A percentile compares a stretch with the other conserved stretches of the same genome.
Conservation (phyloP, 23 tunicate genomes). For the Oikopleura dioica region DNA sequence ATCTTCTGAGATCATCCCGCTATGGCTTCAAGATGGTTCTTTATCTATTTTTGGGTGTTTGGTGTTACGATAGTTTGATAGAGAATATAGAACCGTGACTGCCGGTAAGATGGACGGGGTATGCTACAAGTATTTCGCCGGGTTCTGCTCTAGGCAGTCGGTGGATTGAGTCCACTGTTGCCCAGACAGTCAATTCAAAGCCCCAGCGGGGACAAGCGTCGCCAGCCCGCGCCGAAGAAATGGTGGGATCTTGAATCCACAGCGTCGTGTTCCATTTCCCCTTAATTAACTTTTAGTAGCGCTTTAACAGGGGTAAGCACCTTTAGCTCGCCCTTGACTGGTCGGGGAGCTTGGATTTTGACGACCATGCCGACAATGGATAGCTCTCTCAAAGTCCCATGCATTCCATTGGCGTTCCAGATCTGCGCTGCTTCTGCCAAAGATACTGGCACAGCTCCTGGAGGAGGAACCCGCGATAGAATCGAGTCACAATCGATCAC, state of each 20-base stretch:
- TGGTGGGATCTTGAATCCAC: constrained; percentile 11
- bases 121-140: constrained; percentile 1
- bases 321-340: constrained; percentile 9
- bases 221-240: background rate
- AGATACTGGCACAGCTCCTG: constrained; percentile 7
- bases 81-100: background rate
- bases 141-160: constrained; percentile 7
- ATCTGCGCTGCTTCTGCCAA: constrained; percentile 10
- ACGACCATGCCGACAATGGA: constrained; percentile 13
- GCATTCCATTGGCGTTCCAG: background rate
- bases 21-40: background rate
- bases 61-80: background rate
- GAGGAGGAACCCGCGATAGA: constrained; percentile 4
- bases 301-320: background rate
- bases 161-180: constrained; percentile 7
- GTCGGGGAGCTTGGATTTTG: background rate
- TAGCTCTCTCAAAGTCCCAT: background rate
- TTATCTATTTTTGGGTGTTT: too few relatives aligned
- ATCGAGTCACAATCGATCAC: constrained; percentile 2
- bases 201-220: constrained; percentile 6
- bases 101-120: constrained; percentile 7
- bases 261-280: constrained; percentile 13
- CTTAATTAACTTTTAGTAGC: background rate
- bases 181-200: constrained; percentile 2
- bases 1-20: background rate